Evolutionary conservation across 2,797 vertebrate genomes (phyloP), one percentile per base, ranked within the genome.

Genomic region (Lycodopsis pacificus): DNA sequence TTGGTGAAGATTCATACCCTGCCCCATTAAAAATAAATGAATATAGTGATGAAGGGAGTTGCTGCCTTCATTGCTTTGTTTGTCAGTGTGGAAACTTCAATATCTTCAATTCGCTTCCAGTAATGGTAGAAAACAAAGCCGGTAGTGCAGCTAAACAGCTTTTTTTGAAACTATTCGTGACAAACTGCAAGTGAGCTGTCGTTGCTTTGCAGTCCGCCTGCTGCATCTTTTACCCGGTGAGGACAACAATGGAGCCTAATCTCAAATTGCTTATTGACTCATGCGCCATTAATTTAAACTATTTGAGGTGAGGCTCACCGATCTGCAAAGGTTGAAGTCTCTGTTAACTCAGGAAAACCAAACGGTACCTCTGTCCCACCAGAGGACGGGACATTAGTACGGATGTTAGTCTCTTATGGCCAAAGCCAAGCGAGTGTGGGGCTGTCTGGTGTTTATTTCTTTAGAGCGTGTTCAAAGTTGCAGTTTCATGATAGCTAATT

Each of bases 181-280:
- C 38, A 70, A 73, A 68, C 36, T 68, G 34, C 32, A 54, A 73
- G 19, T 80, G 51, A 72, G 65, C 15, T 38, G 25, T 74, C 58
- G 71, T 25, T 54, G 27, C 44, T n/a, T 72, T 38, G 11, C 51
- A 65, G 22, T 65, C 64, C 74, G 69, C 79, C 64, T 65, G 8
- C 20, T 65, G 59, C 54, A 59, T 75, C 54, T 70, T 80, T 27
- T 32, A 54, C 27, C 44, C 38, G 22, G 44, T 51, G 46, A 85
- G 62, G 80, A 82, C 59, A 71, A 61, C 74, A 85, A 65, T 75
- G 44, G 49, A 79, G 69, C 75, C 87, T 84, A 81, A 90, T 90
- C 89, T 89, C 64, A 93, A 91, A 91, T 92, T 87, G 80, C 44
- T 88, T 92, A 93, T 93, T 92, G 92, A 93, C 91, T 80, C 57